Evolutionary conservation across 2,888 invertebrate species (phyloP).

Genomic region (Tiliacea citrago): DNA sequence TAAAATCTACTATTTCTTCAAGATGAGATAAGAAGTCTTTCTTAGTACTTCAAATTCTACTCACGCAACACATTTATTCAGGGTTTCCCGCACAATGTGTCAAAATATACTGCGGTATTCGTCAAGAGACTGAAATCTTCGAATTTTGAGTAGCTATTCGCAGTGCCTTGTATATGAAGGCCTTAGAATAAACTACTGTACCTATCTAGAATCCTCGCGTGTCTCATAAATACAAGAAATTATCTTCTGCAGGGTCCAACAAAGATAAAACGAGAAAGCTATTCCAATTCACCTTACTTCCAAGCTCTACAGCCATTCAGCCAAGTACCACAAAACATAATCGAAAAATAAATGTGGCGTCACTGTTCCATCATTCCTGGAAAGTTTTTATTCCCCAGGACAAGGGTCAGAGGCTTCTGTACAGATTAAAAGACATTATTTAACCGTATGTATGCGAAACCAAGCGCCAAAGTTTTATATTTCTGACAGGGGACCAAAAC

Average conservation of each 20-base stretch:
- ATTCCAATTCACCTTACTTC: slow-evolving; percentile 7
- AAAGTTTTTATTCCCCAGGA: slow-evolving; percentile 81
- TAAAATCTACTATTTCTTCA: neutral
- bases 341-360: slow-evolving; percentile 84
- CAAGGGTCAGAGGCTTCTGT: slow-evolving; percentile 83
- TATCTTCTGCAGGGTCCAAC: neutral
- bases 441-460: slow-evolving; percentile 82
- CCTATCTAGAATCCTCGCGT: neutral
- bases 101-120: slow-evolving; percentile 1
- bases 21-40: neutral
- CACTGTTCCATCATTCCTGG: slow-evolving; percentile 79
- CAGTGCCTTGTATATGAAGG: neutral
- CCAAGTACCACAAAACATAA: slow-evolving; percentile 79
- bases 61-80: neutral
- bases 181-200: neutral
- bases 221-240: neutral
- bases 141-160: neutral
- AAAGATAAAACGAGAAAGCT: neutral
- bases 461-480: slow-evolving; percentile 86
- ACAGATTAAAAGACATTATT: slow-evolving; percentile 89
- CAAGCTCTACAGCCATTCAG: slow-evolving; percentile 53
- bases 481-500: slow-evolving; percentile 83
- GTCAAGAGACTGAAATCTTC: slow-evolving; percentile 4
- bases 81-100: neutral
- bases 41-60: neutral